A percentile compares a stretch with the other conserved stretches of the same genome.
Evolutionary conservation across 2,888 invertebrate genomes (phyloP).

Genomic region (Pristionchus maxplancki): DNA sequence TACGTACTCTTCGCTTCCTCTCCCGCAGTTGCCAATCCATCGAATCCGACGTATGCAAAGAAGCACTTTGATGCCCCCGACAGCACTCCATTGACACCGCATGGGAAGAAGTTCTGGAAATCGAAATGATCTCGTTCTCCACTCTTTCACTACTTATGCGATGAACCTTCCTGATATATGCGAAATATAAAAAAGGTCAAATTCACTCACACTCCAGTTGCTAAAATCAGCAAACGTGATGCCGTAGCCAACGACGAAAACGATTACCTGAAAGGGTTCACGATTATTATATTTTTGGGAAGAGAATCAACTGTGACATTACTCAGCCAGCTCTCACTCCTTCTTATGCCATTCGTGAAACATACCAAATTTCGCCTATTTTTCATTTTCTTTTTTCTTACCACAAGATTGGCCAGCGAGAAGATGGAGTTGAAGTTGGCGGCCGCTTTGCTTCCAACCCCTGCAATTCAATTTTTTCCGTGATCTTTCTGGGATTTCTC

Average conservation of each 20-base stretch:
- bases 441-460: constrained; percentile 36
- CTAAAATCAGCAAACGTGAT: constrained; percentile 53
- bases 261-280: constrained; percentile 50
- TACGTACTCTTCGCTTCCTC: constrained; percentile 62
- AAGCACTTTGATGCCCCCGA: constrained; percentile 64
- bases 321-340: neutral
- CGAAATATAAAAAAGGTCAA: too few species aligned
- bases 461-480: neutral
- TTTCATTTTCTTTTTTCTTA: neutral
- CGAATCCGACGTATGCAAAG: constrained; percentile 65
- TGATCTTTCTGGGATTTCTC: neutral
- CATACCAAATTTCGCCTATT: neutral
- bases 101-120: constrained; percentile 56
- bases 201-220: constrained; percentile 52
- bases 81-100: constrained; percentile 56
- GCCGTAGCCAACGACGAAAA: constrained; percentile 51
- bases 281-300: neutral
- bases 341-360: neutral
- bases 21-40: constrained; percentile 62
- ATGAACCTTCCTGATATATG: too few species aligned
- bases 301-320: neutral
- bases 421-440: constrained; percentile 48
- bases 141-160: too few species aligned
- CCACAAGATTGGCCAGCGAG: constrained; percentile 31
- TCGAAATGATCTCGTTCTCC: too few species aligned